Conservation (phyloP, 2,797 vertebrate species). For the Enoplosus armatus region DNA sequence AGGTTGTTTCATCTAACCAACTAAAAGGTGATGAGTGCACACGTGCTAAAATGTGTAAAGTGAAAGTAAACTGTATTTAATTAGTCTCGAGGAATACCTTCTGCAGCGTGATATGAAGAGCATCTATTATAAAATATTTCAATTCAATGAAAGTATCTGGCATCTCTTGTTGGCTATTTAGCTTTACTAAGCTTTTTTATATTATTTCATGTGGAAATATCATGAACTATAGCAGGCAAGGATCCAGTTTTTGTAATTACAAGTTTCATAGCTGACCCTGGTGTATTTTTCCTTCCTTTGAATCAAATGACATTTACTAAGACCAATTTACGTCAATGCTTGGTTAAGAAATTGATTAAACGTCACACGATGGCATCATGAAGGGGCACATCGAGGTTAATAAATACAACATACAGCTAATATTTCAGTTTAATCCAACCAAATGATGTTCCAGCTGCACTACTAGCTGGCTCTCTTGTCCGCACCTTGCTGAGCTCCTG, state of each 20-base stretch:
- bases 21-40: not conserved
- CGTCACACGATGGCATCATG: not conserved
- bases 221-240: not conserved
- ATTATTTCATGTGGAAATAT: not conserved
- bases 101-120: not conserved
- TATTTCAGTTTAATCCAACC: conserved; percentile 2
- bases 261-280: not conserved
- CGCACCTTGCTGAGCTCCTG: conserved; percentile 95
- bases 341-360: conserved; percentile 10
- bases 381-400: conserved; percentile 24
- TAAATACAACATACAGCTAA: not conserved
- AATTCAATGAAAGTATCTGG: not conserved
- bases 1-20: not conserved
- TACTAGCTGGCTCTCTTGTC: not conserved
- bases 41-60: not conserved
- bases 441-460: not conserved
- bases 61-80: not conserved
- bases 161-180: too few relatives aligned
- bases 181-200: not conserved
- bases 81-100: not conserved
- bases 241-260: not conserved
- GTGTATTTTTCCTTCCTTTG: not conserved
- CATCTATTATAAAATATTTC: not conserved
- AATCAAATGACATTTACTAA: conserved; percentile 18
- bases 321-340: conserved; percentile 7